Evolutionary conservation across 2,797 vertebrate genomes (phyloP).

Genomic region (Astyanax mexicanus): DNA sequence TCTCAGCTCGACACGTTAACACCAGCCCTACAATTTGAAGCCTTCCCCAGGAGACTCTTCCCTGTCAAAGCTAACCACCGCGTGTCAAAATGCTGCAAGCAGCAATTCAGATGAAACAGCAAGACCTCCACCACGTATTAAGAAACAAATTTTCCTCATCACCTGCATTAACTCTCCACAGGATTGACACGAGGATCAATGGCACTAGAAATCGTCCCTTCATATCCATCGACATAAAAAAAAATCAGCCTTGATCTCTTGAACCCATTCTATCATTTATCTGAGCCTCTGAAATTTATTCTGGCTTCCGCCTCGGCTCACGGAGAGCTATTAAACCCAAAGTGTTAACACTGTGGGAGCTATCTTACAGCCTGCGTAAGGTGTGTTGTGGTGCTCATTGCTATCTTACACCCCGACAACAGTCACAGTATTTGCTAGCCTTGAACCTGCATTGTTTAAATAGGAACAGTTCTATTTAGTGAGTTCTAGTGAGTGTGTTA

Average conservation of each 20-base stretch:
- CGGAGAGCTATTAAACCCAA: conserved; percentile 10
- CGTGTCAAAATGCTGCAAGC: conserved; percentile 35
- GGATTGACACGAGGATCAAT: conserved; percentile 41
- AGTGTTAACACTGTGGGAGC: too few relatives aligned
- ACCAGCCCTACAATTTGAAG: conserved; percentile 49
- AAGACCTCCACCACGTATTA: conserved; percentile 25
- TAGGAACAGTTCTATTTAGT: too few relatives aligned
- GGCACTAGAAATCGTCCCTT: conserved; percentile 11
- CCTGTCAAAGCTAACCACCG: conserved; percentile 49
- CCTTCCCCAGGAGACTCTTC: conserved; percentile 36
- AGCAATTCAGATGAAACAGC: conserved; percentile 42
- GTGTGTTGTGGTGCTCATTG: too few relatives aligned
- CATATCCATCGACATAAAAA: neutral
- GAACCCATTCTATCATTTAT: neutral
- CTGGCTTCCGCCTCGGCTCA: neutral
- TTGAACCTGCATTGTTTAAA: too few relatives aligned
- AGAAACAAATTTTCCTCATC: conserved; percentile 41
- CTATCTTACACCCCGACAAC: too few relatives aligned
- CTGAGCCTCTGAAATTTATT: neutral
- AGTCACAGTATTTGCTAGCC: too few relatives aligned
- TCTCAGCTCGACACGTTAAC: conserved; percentile 41
- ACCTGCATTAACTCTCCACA: conserved; percentile 32
- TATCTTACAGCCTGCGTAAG: too few relatives aligned
- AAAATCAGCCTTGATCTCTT: neutral
- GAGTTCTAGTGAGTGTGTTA: too few relatives aligned